A percentile compares a stretch with the other conserved stretches of the same genome.
Conservation (phyloP, 1,140 invertebrate genomes). For the Agraylea sexmaculata region DNA sequence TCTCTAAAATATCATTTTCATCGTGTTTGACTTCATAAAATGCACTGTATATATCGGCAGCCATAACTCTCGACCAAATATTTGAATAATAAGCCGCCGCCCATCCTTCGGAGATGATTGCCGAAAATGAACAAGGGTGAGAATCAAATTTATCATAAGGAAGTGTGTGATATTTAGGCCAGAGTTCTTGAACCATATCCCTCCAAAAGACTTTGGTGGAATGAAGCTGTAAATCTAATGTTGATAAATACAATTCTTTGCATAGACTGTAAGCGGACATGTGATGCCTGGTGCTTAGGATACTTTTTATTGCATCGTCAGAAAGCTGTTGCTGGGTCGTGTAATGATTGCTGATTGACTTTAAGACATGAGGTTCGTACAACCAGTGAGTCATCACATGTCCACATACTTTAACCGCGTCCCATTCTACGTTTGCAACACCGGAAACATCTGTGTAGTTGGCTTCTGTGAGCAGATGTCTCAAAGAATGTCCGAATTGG, state of each 20-base stretch:
- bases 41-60: slow-evolving; percentile 77
- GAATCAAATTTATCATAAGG: slow-evolving; percentile 63
- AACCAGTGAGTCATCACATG: slow-evolving; percentile 76
- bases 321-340: slow-evolving; percentile 59
- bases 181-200: slow-evolving; percentile 59
- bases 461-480: slow-evolving; percentile 68
- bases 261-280: slow-evolving; percentile 70
- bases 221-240: slow-evolving; percentile 78
- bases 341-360: slow-evolving; percentile 60
- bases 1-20: slow-evolving; percentile 37
- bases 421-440: slow-evolving; percentile 81
- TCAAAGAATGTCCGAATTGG: slow-evolving; percentile 74
- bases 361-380: slow-evolving; percentile 55
- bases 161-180: slow-evolving; percentile 65
- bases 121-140: slow-evolving; percentile 67
- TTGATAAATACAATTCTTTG: slow-evolving; percentile 67
- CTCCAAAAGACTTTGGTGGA: slow-evolving; percentile 67
- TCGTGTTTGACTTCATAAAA: slow-evolving; percentile 58
- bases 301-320: slow-evolving; percentile 48
- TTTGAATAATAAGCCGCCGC: slow-evolving; percentile 64
- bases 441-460: slow-evolving; percentile 76
- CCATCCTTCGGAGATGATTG: slow-evolving; percentile 60
- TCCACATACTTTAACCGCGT: slow-evolving; percentile 67
- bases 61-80: slow-evolving; percentile 76
- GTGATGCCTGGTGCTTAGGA: slow-evolving; percentile 54